Evolutionary conservation across 2,797 vertebrate species (phyloP).

Genomic region (Etheostoma perlongum): DNA sequence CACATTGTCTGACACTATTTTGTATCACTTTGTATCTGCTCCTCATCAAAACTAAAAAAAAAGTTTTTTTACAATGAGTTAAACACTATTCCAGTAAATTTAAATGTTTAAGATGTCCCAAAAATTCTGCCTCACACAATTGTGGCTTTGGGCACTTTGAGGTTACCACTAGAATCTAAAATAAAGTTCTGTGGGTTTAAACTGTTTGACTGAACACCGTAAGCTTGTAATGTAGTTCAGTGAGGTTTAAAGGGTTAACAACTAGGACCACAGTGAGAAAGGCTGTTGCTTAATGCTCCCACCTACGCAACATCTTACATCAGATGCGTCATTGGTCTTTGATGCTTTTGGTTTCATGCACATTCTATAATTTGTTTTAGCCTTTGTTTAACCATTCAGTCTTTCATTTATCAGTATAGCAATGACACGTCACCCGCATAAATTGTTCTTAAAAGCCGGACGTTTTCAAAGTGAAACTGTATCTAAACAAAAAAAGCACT

Average conservation of each 20-base stretch:
- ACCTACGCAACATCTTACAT: constrained; percentile 8
- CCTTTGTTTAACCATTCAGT: constrained; percentile 2
- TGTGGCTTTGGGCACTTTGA: not conserved
- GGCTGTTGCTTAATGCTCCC: constrained; percentile 1
- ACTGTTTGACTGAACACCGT: not conserved
- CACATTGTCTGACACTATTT: not conserved
- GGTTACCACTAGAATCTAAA: not conserved
- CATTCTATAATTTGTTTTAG: not conserved
- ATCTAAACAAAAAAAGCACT: not conserved
- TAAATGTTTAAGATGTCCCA: not conserved
- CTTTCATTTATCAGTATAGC: not conserved
- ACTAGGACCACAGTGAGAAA: not conserved
- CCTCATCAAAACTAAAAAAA: not conserved
- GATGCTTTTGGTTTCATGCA: constrained; percentile 15
- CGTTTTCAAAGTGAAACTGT: constrained; percentile 33
- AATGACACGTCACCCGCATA: not conserved
- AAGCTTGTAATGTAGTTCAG: not conserved
- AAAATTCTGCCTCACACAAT: not conserved
- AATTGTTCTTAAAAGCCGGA: not conserved
- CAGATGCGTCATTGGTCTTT: constrained; percentile 13
- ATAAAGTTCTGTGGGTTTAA: not conserved
- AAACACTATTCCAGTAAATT: not conserved
- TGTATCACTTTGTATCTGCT: not conserved
- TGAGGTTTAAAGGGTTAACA: constrained; percentile 12
- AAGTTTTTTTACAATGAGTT: not conserved